Base-by-base conservation (phyloP, 2,113 vertebrate genomes). In the Mustela nigripes region DNA sequence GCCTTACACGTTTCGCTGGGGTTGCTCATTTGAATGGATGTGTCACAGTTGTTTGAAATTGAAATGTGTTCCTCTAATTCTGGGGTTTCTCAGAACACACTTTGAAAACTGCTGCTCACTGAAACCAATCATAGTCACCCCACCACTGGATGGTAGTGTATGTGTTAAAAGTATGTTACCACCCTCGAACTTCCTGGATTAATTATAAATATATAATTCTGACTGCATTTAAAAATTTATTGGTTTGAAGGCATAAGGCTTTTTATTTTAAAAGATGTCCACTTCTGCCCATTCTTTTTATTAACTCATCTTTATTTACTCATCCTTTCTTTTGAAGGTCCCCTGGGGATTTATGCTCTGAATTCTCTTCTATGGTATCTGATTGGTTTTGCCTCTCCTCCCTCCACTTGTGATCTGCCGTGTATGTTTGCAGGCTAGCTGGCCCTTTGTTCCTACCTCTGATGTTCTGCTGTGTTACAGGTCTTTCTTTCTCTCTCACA, bases 181-280 rank as follows among this genome's bases (percentile, higher is more conserved):
- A 28, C 56, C 28, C 73, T 36, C 31, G 53, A 90, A 76, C 7
- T 81, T 89, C 48, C 45, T 81, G 62, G 16, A 9, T 18, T 69
- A 69, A 69, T 69, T 69, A 28, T 39, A 73, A 83, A 56, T 86
- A 58, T 31, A 10, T 36, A 69, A 36, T 69, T 69, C 33, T 69
- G 16, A 69, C 4, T 36, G 11, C 36, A 36, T 69, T 69, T 69
- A 69, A 8, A 89, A 21, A 56, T 73, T 36, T 48, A 80, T 50
- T 89, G 36, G 58, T 39, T 16, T 63, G 60, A 62, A 76, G 12
- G 86, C 65, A 48, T 56, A 92, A 79, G 28, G 14, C 60, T n/a
- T 86, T 97, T 89, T 65, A 84, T 71, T 93, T 91, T 80, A 50
- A 91, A 96, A 95, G 73, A 73, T 45, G 48, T 33, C n/a, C 15